A percentile compares a stretch with the other conserved stretches of the same genome.
These are phyloP conservation scores for Aspidiotus destructor DNA, from an alignment of 2,888 invertebrate genomes.

Conservation along the genomic window DNA sequence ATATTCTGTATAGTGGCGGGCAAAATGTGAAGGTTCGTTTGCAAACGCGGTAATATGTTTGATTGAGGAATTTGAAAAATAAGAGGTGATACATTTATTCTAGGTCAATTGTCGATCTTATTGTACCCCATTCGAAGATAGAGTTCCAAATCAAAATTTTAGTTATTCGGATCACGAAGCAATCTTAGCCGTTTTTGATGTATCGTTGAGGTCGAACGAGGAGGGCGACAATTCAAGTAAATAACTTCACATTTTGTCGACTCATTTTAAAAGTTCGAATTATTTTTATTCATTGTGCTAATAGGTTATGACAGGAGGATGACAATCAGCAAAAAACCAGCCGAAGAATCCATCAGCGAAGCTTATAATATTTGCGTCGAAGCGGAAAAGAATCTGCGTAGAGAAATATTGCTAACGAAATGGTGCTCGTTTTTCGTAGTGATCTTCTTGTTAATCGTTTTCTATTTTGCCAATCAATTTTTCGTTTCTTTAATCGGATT, in stretches of 20 bases:
- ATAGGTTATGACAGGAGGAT: neutral
- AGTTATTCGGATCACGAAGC: slow-evolving; percentile 90
- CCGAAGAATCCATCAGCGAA: slow-evolving; percentile 1
- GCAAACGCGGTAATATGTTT: neutral
- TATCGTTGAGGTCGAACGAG: slow-evolving; percentile 35
- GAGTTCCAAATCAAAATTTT: slow-evolving; percentile 21
- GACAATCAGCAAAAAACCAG: neutral
- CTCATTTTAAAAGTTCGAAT: neutral
- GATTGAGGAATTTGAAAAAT: too few relatives aligned
- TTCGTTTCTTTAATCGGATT: neutral
- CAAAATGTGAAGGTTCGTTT: slow-evolving; percentile 35
- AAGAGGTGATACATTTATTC: neutral
- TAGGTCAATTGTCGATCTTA: neutral
- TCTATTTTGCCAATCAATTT: slow-evolving; percentile 8
- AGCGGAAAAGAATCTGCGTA: neutral
- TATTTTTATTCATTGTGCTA: neutral
- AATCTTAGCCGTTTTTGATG: slow-evolving; percentile 51
- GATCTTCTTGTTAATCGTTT: neutral
- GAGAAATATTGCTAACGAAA: neutral
- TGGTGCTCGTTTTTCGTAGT: neutral
- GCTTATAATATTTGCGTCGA: slow-evolving; percentile 8
- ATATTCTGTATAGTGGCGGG: slow-evolving; percentile 60
- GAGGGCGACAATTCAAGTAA: neutral
- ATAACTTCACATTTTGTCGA: neutral
- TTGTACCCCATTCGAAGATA: neutral